Evolutionary conservation across 2,888 invertebrate species (phyloP).

Genomic region (Macrosiphum euphorbiae): DNA sequence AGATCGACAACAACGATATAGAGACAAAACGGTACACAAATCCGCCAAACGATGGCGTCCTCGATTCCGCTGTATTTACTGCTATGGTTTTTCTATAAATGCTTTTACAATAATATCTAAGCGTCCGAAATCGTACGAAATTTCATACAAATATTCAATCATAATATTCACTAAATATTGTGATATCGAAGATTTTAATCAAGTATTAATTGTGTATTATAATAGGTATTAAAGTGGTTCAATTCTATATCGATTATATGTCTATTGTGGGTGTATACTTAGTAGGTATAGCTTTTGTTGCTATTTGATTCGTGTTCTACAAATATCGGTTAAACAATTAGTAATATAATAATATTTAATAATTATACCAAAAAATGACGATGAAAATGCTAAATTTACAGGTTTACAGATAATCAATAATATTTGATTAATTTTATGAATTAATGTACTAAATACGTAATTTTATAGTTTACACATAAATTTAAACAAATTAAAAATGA

Average conservation of each 20-base stretch:
- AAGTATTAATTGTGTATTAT: neutral
- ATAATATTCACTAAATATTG: neutral
- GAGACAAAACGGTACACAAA: slow-evolving; percentile 3
- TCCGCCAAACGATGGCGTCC: slow-evolving; percentile 11
- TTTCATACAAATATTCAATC: neutral
- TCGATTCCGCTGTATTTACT: neutral
- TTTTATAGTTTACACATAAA: no score
- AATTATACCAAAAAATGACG: neutral
- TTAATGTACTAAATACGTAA: no score
- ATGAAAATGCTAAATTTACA: neutral
- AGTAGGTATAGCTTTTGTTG: neutral
- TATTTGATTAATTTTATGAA: neutral
- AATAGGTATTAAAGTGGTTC: neutral
- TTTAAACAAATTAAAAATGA: neutral
- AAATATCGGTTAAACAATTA: neutral
- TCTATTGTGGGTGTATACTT: neutral
- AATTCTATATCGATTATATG: neutral
- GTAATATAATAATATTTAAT: neutral
- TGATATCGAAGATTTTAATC: neutral
- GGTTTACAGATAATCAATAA: neutral
- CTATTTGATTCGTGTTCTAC: neutral
- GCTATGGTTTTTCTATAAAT: neutral
- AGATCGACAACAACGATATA: slow-evolving; percentile 43
- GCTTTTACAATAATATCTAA: slow-evolving; percentile 24
- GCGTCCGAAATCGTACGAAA: neutral